Conservation (phyloP, 2,888 invertebrate genomes). For the Tipula unca region DNA sequence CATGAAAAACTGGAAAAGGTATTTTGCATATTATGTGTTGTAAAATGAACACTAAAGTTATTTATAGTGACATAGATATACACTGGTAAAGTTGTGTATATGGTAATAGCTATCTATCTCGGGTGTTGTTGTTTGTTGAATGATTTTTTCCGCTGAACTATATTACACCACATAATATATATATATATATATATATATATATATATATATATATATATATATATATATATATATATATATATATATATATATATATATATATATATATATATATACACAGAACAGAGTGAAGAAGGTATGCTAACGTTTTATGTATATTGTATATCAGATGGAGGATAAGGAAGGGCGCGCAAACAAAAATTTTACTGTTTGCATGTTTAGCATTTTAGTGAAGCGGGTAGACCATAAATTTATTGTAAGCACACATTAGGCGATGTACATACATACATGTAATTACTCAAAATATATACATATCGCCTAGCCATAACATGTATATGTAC, state of each 20-base stretch:
- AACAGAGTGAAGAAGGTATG: not conserved
- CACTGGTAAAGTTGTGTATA: not conserved
- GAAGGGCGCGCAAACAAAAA: not conserved
- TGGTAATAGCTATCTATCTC: not conserved
- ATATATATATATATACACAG: not conserved
- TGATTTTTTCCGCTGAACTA: not conserved
- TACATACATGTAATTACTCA: not conserved
- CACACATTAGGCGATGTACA: not conserved
- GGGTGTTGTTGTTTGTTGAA: not conserved
- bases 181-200: no score
- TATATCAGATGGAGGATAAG: not conserved
- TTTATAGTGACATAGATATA: not conserved
- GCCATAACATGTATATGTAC: not conserved
- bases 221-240: no score
- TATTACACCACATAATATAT: no score
- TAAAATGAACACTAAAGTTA: conserved; percentile 8
- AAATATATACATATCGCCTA: not conserved
- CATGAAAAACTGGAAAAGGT: not conserved
- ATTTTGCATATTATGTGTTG: conserved; percentile 18
- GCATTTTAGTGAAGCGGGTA: not conserved
- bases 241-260: no score
- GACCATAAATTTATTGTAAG: not conserved
- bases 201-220: no score
- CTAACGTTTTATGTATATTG: not conserved
- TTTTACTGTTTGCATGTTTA: not conserved